A percentile compares a stretch with the other conserved stretches of the same genome.
These are phyloP conservation scores for Ganaspis sp. DNA, from an alignment of 1,140 invertebrate species.

Conservation along the genomic window DNA sequence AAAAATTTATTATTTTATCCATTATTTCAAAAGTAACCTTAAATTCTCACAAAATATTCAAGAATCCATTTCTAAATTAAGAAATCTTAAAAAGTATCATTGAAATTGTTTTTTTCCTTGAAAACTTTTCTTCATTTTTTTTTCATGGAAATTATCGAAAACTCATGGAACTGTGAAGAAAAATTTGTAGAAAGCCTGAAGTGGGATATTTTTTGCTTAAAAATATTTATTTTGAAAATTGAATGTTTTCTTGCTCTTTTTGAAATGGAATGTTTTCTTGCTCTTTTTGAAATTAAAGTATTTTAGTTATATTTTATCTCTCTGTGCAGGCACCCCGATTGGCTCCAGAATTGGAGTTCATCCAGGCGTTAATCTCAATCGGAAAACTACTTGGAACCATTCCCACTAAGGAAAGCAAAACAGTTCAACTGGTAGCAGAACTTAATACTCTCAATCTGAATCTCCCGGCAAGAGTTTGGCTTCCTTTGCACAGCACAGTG, in stretches of 20 bases:
- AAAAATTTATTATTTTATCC: no score
- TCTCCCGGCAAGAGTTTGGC: conserved; percentile 97
- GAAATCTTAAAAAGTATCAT: no score
- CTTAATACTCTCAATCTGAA: conserved; percentile 96
- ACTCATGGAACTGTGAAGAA: no score
- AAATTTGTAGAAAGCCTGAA: no score
- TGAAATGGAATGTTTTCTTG: conserved; percentile 23
- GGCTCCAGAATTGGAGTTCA: conserved; percentile 91
- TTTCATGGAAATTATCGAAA: no score
- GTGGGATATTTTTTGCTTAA: no score
- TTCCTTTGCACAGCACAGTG: conserved; percentile 86
- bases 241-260: conserved; percentile 1
- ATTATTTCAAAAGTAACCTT: no score
- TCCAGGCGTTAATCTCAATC: conserved; percentile 90
- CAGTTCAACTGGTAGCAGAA: conserved; percentile 92
- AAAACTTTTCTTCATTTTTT: no score
- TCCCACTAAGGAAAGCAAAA: conserved; percentile 96
- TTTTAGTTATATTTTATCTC: conserved; percentile 25
- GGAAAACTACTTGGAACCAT: conserved; percentile 93
- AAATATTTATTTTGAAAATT: no score
- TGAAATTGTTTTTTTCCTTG: no score
- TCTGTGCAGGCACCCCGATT: conserved; percentile 84
- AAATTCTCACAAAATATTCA: no score
- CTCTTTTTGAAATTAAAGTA: conserved; percentile 30
- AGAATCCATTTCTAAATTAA: no score